Evolutionary conservation across 2,797 vertebrate species (phyloP).

Genomic region (Myripristis jacobus): DNA sequence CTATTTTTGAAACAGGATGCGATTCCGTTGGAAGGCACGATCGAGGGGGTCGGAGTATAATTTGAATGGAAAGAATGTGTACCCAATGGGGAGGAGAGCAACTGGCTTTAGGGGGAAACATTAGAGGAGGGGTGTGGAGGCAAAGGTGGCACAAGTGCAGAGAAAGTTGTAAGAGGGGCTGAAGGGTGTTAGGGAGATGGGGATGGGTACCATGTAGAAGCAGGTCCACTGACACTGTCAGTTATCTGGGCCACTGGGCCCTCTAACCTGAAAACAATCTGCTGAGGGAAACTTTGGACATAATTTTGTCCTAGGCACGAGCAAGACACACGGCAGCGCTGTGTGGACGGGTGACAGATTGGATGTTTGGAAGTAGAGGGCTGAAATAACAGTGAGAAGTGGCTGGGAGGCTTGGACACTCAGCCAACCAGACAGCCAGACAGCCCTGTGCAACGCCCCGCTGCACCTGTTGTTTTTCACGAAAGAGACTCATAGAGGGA

Average conservation of each 20-base stretch:
- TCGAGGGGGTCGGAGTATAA: conserved; percentile 18
- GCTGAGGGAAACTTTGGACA: too few relatives aligned
- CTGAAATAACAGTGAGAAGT: conserved; percentile 65
- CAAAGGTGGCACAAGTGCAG: conserved; percentile 19
- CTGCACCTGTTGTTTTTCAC: conserved; percentile 82
- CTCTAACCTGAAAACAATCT: too few relatives aligned
- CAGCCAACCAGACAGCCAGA: conserved; percentile 60
- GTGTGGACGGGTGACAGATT: conserved; percentile 35
- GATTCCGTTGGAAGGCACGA: not conserved
- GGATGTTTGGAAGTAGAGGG: conserved; percentile 49
- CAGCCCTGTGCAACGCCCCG: conserved; percentile 43
- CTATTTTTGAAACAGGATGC: conserved; percentile 25
- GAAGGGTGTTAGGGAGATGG: conserved; percentile 20
- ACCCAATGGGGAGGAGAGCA: conserved; percentile 19
- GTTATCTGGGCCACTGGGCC: too few relatives aligned
- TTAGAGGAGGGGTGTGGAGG: conserved; percentile 7
- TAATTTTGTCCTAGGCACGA: too few relatives aligned
- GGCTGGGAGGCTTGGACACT: conserved; percentile 41
- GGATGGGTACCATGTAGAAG: too few relatives aligned
- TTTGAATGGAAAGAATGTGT: conserved; percentile 41
- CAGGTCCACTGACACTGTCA: too few relatives aligned
- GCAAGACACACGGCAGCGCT: too few relatives aligned
- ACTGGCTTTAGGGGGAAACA: conserved; percentile 11
- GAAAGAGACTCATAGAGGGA: conserved; percentile 35
- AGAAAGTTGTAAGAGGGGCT: conserved; percentile 18